Evolutionary conservation across 2,113 vertebrate species (phyloP).

Genomic region (Hyperoodon ampullatus): DNA sequence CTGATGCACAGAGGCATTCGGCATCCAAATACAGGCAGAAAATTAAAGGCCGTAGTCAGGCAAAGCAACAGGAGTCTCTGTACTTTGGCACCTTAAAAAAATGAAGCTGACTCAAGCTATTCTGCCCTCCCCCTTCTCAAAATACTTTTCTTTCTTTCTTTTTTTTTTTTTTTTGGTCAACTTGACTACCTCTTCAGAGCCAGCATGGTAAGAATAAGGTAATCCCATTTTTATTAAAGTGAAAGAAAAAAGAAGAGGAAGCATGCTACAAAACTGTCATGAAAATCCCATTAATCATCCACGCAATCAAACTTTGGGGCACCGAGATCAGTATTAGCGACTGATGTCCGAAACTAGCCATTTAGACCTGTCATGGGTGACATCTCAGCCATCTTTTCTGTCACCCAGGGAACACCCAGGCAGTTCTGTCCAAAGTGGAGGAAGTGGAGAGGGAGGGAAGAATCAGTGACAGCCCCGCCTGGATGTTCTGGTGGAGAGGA

Average conservation of each 20-base stretch:
- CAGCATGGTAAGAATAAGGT: slow-evolving; percentile 54
- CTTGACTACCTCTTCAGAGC: slow-evolving; percentile 53
- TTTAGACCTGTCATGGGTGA: slow-evolving; percentile 5
- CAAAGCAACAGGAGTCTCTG: background rate
- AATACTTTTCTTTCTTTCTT: background rate
- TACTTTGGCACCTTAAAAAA: background rate
- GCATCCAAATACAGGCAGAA: background rate
- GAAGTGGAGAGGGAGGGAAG: background rate
- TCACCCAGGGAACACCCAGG: background rate
- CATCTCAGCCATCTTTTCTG: background rate
- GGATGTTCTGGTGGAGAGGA: background rate
- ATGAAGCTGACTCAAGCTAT: background rate
- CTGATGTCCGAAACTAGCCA: slow-evolving; percentile 49
- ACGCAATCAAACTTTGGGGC: slow-evolving; percentile 44
- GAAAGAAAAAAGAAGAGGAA: slow-evolving; percentile 60
- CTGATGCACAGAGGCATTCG: background rate
- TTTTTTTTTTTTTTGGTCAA: background rate
- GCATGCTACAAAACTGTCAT: slow-evolving; percentile 44
- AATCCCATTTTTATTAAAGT: slow-evolving; percentile 76
- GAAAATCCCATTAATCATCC: slow-evolving; percentile 69
- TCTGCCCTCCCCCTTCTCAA: background rate
- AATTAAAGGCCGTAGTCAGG: background rate
- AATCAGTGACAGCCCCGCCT: background rate
- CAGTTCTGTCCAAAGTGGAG: background rate
- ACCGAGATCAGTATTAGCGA: slow-evolving; percentile 42